These are phyloP conservation scores for Xylota sylvarum DNA, from an alignment of 2,888 invertebrate species.

Conservation along the genomic window DNA sequence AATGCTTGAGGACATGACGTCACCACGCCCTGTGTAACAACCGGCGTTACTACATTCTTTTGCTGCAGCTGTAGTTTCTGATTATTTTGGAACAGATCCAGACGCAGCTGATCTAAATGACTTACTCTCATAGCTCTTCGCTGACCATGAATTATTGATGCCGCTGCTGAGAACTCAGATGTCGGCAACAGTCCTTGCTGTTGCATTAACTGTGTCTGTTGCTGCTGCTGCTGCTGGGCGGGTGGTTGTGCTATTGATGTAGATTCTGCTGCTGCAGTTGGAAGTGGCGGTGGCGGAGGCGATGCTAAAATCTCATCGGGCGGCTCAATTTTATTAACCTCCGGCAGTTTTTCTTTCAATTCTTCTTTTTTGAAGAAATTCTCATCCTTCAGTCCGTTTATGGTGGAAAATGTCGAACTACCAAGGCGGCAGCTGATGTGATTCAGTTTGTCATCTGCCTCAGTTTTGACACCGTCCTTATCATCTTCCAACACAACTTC, in stretches of 20 bases:
- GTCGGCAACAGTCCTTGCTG: slow-evolving; percentile 66
- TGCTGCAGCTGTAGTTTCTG: slow-evolving; percentile 81
- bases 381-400: slow-evolving; percentile 78
- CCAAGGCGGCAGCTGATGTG: slow-evolving; percentile 61
- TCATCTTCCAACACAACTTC: slow-evolving; percentile 79
- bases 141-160: slow-evolving; percentile 53
- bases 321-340: slow-evolving; percentile 79
- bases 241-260: slow-evolving; percentile 52
- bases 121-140: slow-evolving; percentile 69
- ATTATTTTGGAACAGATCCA: slow-evolving; percentile 78
- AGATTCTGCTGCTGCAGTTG: slow-evolving; percentile 35
- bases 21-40: slow-evolving; percentile 79
- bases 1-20: slow-evolving; percentile 79
- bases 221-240: slow-evolving; percentile 61
- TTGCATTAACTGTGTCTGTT: slow-evolving; percentile 54
- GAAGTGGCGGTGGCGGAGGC: slow-evolving; percentile 69
- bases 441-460: slow-evolving; percentile 48
- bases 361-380: slow-evolving; percentile 81
- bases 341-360: slow-evolving; percentile 71
- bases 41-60: slow-evolving; percentile 80
- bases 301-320: slow-evolving; percentile 78
- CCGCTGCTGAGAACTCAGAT: slow-evolving; percentile 52
- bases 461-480: slow-evolving; percentile 54
- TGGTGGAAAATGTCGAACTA: slow-evolving; percentile 64
- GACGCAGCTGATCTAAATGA: slow-evolving; percentile 79